Base-by-base conservation (phyloP, 2,888 invertebrate genomes). In the Drosophila suboccidentalis region DNA sequence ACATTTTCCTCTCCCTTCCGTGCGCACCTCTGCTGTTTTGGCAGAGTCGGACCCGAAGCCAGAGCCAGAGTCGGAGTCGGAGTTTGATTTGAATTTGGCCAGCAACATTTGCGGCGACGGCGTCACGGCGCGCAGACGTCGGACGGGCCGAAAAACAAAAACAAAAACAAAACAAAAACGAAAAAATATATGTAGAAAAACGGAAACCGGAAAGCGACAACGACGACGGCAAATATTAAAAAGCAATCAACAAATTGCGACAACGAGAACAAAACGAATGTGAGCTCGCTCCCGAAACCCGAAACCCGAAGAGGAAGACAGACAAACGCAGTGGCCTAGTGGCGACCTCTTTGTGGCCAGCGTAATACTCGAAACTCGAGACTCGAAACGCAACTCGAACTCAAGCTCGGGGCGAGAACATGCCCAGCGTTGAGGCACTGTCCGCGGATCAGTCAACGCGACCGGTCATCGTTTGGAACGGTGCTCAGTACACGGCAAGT, bases 391-490 rank as follows among this genome's bases (percentile, higher is more conserved):
- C 26, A 8, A 26, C 26, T 26, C 36, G 36, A 32, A 32, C 32
- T 15, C 38, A 13, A 17, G 43, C 49, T 11, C 26, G n/a, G 15
- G 15, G 47, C 36, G 13, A 49, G 49, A 65, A 39, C 34, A 75
- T 77, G 77, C 62, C 75, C 77, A 63, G 59, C 59, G 46, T 39
- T 44, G 59, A 46, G 62, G 47, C 61, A 54, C 46, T 72, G 62
- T 49, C 59, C 66, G 54, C 64, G 46, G 49, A 49, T 53, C 70
- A 54, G 65, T 61, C 64, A 49, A 29, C 53, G 64, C 67, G 73
- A 60, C 89, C 91, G 78, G 89, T 91, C 66, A 87, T 80, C 59
- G 78, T 90, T 67, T 91, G 91, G 91, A 89, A 91, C 83, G 90
- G 91, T 57, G 91, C 81, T n/a, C 91, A 91, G 69, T 91, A 82